Base-by-base conservation (phyloP, 2,113 vertebrate species). In the Gadus chalcogrammus region DNA sequence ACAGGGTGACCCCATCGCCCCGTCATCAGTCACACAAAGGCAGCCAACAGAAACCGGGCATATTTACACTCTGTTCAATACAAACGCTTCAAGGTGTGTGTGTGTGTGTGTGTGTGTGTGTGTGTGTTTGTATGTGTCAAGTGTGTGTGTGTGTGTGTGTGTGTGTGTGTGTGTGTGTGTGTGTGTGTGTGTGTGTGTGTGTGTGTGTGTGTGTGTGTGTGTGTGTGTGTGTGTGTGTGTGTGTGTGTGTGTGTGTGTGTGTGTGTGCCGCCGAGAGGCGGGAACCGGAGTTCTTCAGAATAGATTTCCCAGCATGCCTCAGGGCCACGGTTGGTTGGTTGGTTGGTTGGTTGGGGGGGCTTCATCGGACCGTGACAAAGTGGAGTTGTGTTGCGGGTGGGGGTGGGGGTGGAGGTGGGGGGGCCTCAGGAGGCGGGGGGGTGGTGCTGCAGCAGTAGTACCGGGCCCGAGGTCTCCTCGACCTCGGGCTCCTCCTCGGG, bases 51-150 rank as follows among this genome's bases (percentile, higher is more conserved):
- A 91, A 92, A 92, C 92, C 90, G 91, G 88, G 92, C 91, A 83
- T 97, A 97, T 98, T 92, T 97, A 98, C 95, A 98, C 3, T 84
- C 93, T 92, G 91, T 90, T 95, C 87, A 84, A 90, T 94, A 95
- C 79, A 91, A 90, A 90, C 71, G 70, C 84, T 79, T 77, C 80
- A 42, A 48, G 77, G 60, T 59, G 71, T 61, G 63, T 5, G 31
- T 35, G 31, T 35, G 31, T 35, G 31, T 42, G 55, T 79, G 60
- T 59, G 71, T 61, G 65, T 35, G 31, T 35, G 31, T 35, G 31
- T 35, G 31, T 35, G 31, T 35, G 31, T 31, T 3, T 31, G 28
- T 31, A 5, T 31, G 28, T 20, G 20, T 20, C 20, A 20, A 20
- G 20, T 35, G 31, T 35, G 31, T 35, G 31, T 35, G 31, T 35